These are phyloP conservation scores for Callinectes sapidus DNA, from an alignment of 2,888 invertebrate genomes.

Conservation along the genomic window DNA sequence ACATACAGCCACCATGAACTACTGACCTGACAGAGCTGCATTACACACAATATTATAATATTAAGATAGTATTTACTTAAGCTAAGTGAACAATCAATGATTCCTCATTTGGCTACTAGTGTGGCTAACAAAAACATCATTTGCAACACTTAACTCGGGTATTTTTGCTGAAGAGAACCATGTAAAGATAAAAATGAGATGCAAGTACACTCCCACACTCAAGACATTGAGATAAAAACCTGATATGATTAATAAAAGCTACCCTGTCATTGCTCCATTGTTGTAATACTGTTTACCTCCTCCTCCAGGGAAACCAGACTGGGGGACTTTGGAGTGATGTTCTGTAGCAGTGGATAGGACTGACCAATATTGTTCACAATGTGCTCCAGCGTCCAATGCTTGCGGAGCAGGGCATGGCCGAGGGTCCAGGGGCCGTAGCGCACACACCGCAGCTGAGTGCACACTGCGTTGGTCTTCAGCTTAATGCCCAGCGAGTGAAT, in stretches of 20 bases:
- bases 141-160: no score
- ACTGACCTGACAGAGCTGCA: no score
- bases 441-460: slow-evolving; percentile 86
- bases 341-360: slow-evolving; percentile 46
- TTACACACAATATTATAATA: no score
- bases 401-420: slow-evolving; percentile 85
- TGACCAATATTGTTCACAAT: slow-evolving; percentile 76
- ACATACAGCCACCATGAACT: no score
- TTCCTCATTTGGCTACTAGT: no score
- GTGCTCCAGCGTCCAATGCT: slow-evolving; percentile 87
- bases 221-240: no score
- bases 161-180: no score
- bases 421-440: slow-evolving; percentile 88
- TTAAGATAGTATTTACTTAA: no score
- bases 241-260: neutral
- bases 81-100: no score
- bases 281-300: neutral
- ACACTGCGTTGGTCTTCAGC: slow-evolving; percentile 87
- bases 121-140: no score
- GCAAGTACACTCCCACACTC: no score
- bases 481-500: slow-evolving; percentile 89
- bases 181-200: no score
- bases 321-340: slow-evolving; percentile 45
- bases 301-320: slow-evolving; percentile 47
- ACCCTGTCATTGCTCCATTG: neutral